Conservation (phyloP, 2,888 invertebrate genomes). For the Conops quadrifasciatus region DNA sequence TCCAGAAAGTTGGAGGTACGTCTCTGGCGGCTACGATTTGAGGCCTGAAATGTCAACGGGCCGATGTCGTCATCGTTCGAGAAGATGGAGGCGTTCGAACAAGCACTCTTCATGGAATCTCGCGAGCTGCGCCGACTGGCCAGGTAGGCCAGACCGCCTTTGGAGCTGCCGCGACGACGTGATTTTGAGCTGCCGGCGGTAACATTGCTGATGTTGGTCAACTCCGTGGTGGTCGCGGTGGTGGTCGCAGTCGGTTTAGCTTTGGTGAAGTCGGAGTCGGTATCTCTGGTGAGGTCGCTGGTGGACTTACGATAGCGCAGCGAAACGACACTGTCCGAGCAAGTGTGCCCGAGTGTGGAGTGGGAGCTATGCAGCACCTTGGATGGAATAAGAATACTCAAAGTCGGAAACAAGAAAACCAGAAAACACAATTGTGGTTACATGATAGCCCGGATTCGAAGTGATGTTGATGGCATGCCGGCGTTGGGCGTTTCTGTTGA, state of each 20-base stretch:
- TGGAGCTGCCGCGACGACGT: constrained; percentile 71
- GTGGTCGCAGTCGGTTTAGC: constrained; percentile 47
- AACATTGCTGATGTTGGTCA: constrained; percentile 32
- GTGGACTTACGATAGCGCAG: constrained; percentile 76
- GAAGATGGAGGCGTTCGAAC: constrained; percentile 74
- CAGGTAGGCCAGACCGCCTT: constrained; percentile 78
- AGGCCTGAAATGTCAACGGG: constrained; percentile 81
- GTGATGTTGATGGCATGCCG: constrained; percentile 65
- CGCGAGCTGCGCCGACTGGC: constrained; percentile 87
- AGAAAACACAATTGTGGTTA: constrained; percentile 35
- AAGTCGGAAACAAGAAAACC: not conserved
- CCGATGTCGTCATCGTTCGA: constrained; percentile 84
- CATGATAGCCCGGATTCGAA: constrained; percentile 65
- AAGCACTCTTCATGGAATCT: constrained; percentile 72
- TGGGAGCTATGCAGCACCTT: constrained; percentile 64
- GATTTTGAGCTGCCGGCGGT: constrained; percentile 61
- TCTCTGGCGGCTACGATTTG: constrained; percentile 79
- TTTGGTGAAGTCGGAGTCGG: constrained; percentile 64
- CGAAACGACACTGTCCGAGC: constrained; percentile 64
- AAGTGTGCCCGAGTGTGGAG: constrained; percentile 64
- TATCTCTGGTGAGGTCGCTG: constrained; percentile 73
- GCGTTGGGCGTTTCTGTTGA: constrained; percentile 41
- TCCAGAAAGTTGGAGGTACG: constrained; percentile 88
- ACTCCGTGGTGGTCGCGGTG: not conserved
- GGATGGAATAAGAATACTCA: not conserved